Evolutionary conservation across 2,113 vertebrate species (phyloP).

Genomic region (Sebastes schlegelii): DNA sequence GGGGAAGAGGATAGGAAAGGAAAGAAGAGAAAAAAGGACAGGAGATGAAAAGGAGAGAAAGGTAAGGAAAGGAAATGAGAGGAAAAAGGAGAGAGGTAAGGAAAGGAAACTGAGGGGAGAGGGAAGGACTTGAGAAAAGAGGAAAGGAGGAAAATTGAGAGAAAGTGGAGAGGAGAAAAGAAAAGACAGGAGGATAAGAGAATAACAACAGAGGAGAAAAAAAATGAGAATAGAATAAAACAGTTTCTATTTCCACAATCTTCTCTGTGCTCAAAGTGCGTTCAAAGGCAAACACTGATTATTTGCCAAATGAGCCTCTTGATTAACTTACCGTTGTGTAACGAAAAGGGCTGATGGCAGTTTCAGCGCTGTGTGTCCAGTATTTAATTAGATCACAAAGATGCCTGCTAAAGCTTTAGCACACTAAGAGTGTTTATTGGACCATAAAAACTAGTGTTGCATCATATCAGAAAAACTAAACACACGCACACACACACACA

Average conservation of each 20-base stretch:
- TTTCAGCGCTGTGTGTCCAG: conserved; percentile 63
- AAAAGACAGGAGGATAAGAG: background rate
- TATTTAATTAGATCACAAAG: conserved; percentile 78
- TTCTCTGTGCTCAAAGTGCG: conserved; percentile 47
- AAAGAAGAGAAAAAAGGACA: no score
- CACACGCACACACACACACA: conserved; percentile 19
- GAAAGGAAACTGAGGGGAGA: background rate
- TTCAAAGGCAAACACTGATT: conserved; percentile 59
- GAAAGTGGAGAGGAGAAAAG: background rate
- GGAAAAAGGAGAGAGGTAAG: background rate
- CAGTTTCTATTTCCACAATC: conserved; percentile 12
- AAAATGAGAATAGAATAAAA: conserved; percentile 10
- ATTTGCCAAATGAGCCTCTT: conserved; percentile 65
- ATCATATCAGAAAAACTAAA: conserved; percentile 60
- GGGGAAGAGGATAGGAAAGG: no score
- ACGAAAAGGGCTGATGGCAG: conserved; percentile 72
- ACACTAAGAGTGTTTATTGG: conserved; percentile 64
- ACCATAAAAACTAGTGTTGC: conserved; percentile 71
- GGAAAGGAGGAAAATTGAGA: background rate
- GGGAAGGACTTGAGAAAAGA: background rate
- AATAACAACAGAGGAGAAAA: background rate
- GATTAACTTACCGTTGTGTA: conserved; percentile 72
- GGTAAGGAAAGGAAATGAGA: background rate
- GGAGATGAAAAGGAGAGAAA: background rate
- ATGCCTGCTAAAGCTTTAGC: conserved; percentile 62